Conservation (phyloP, 2,888 invertebrate genomes). For the Lathronympha strigana region DNA sequence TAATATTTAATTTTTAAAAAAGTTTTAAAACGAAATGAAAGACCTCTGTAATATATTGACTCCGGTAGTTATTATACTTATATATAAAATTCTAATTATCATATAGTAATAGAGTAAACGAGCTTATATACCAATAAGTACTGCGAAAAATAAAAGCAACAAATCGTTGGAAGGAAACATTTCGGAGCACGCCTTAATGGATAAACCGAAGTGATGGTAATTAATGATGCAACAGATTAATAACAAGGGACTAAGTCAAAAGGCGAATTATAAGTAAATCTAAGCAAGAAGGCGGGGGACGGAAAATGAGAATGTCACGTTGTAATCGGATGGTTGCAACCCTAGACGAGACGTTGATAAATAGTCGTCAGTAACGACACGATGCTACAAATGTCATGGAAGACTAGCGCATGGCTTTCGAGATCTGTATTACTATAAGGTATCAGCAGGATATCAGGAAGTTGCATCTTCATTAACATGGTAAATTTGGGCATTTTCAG, state of each 20-base stretch:
- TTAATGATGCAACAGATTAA: slow-evolving; percentile 41
- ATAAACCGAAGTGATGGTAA: slow-evolving; percentile 38
- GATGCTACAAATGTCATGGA: slow-evolving; percentile 1
- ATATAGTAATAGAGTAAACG: background rate
- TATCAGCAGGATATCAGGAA: slow-evolving; percentile 10
- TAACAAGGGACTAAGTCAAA: slow-evolving; percentile 42
- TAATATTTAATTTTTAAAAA: background rate
- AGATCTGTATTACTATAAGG: background rate
- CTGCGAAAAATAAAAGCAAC: background rate
- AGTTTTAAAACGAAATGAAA: background rate
- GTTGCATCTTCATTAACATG: no score
- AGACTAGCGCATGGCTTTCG: background rate
- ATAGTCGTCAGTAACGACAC: slow-evolving; percentile 36
- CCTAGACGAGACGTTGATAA: slow-evolving; percentile 45
- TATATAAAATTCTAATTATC: no score
- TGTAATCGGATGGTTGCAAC: slow-evolving; percentile 45
- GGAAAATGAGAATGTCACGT: slow-evolving; percentile 47
- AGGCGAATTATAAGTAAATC: slow-evolving; percentile 43
- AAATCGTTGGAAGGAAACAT: slow-evolving; percentile 24
- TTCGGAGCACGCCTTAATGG: slow-evolving; percentile 34
- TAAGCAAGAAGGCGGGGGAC: slow-evolving; percentile 35
- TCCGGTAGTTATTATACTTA: no score
- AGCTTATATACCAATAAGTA: background rate
- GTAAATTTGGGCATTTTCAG: no score
- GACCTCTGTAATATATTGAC: no score